A percentile compares a stretch with the other conserved stretches of the same genome.
Conservation (phyloP, 1,140 invertebrate genomes). For the Drosophila athabasca region DNA sequence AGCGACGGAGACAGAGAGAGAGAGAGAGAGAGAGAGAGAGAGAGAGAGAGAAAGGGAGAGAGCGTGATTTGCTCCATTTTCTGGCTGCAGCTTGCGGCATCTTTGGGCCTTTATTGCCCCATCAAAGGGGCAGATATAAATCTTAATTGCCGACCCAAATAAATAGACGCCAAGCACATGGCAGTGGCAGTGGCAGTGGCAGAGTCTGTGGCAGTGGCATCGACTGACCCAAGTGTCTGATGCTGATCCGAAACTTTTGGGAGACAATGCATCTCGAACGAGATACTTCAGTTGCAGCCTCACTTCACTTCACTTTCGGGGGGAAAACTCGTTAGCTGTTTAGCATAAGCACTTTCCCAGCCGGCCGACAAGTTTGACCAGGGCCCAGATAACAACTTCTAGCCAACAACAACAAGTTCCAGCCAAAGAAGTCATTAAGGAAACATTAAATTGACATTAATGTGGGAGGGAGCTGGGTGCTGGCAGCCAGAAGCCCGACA, state of each 20-base stretch:
- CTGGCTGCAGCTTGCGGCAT: conserved; percentile 61
- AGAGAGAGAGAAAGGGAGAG: conserved; percentile 4
- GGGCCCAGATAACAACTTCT: conserved; percentile 68
- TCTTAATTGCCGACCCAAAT: conserved; percentile 82
- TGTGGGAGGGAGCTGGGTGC: conserved; percentile 31
- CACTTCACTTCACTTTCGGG: conserved; percentile 16
- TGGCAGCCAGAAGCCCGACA: background rate
- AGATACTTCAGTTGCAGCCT: background rate
- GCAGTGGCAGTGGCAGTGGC: conserved; percentile 17
- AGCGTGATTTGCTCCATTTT: conserved; percentile 48
- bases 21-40: conserved; percentile 7
- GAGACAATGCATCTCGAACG: conserved; percentile 27
- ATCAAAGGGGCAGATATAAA: conserved; percentile 76
- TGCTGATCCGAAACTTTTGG: conserved; percentile 22
- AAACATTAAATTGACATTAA: conserved; percentile 83
- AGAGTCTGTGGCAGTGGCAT: too few species aligned
- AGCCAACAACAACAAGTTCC: conserved; percentile 59
- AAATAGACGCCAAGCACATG: conserved; percentile 72
- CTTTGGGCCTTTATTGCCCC: conserved; percentile 71
- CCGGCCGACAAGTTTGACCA: conserved; percentile 70
- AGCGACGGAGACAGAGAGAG: conserved; percentile 8
- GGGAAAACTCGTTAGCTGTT: conserved; percentile 79
- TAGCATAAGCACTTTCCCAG: conserved; percentile 81
- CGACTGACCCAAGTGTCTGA: too few species aligned
- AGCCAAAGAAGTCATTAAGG: conserved; percentile 80